These are phyloP conservation scores for Neodiprion fabricii DNA, from an alignment of 1,140 invertebrate species.

Conservation along the genomic window DNA sequence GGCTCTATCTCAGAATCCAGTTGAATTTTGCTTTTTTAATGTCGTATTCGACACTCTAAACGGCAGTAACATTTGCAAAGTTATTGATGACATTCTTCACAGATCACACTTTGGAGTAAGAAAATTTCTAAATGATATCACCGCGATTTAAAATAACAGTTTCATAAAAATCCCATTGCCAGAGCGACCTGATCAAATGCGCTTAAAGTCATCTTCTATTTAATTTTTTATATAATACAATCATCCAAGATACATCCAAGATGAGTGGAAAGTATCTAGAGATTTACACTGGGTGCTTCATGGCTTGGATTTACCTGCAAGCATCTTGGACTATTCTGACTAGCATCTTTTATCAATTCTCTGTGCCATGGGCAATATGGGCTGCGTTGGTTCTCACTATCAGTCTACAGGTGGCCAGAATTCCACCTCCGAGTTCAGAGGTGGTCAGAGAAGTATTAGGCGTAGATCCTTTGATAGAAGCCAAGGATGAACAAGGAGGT, in stretches of 20 bases:
- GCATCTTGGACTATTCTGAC: constrained; percentile 34
- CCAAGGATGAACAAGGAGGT: constrained; percentile 29
- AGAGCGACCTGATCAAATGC: too few relatives aligned
- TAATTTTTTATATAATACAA: too few relatives aligned
- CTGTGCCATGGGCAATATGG: constrained; percentile 51
- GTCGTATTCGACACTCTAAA: too few relatives aligned
- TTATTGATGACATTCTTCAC: too few relatives aligned
- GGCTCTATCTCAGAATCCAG: too few relatives aligned
- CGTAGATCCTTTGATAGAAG: constrained; percentile 43
- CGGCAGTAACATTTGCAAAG: too few relatives aligned
- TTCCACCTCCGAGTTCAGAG: constrained; percentile 46
- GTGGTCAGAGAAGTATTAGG: constrained; percentile 58
- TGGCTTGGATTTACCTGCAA: constrained; percentile 42
- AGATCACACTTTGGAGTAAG: too few relatives aligned
- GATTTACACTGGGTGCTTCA: neutral
- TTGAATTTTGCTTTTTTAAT: too few relatives aligned
- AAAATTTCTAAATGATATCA: too few relatives aligned
- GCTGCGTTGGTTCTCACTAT: constrained; percentile 35
- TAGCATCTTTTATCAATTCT: constrained; percentile 41
- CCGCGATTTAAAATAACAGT: too few relatives aligned
- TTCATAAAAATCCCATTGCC: too few relatives aligned
- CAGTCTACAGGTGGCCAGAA: constrained; percentile 36
- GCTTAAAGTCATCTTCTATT: too few relatives aligned
- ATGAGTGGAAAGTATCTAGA: neutral
- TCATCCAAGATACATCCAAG: neutral